Conservation (phyloP, 2,888 invertebrate genomes). For the Orthonychiurus folsomi region DNA sequence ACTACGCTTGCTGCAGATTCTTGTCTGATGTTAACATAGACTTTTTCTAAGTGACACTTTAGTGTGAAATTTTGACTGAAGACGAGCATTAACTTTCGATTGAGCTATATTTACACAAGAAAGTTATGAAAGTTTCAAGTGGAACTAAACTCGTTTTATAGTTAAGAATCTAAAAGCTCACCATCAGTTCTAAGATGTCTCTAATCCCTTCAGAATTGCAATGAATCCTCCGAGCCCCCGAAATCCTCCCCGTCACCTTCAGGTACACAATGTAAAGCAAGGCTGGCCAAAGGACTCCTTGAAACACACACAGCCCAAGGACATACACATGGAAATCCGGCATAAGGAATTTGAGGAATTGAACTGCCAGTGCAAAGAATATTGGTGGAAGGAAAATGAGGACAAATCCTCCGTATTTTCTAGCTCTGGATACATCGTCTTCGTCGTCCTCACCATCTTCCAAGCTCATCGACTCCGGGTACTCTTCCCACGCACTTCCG, state of each 20-base stretch:
- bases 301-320: constrained; percentile 8
- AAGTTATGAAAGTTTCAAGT: no score
- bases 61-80: no score
- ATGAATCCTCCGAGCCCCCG: not conserved
- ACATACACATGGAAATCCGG: not conserved
- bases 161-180: not conserved
- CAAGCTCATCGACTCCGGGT: not conserved
- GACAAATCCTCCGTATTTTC: constrained; percentile 3
- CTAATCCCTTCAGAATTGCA: not conserved
- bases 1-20: no score
- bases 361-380: constrained; percentile 2
- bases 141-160: no score
- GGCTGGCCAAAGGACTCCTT: constrained; percentile 10
- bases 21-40: no score
- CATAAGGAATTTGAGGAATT: constrained; percentile 10
- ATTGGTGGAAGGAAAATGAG: constrained; percentile 9
- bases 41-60: no score
- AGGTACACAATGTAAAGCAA: constrained; percentile 8
- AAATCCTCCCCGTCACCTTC: not conserved
- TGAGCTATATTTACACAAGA: no score
- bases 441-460: not conserved
- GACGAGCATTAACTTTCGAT: no score
- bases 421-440: constrained; percentile 7
- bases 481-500: not conserved
- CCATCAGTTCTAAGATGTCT: not conserved